Conservation (phyloP, 1,140 invertebrate genomes). For the Microplitis demolitor region DNA sequence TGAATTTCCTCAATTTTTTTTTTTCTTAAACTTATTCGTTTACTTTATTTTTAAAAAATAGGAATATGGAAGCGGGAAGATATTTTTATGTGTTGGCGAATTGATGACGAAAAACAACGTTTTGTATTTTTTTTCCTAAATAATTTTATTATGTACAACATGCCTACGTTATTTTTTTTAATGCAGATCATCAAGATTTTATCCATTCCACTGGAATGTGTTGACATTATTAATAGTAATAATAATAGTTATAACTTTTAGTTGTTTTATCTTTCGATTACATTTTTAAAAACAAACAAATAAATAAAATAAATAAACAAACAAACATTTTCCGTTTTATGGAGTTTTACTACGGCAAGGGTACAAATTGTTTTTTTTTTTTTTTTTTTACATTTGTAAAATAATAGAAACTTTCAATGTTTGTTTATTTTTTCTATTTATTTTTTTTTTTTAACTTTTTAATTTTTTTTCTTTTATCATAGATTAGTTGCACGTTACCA, state of each 20-base stretch:
- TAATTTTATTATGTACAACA: slow-evolving; percentile 25
- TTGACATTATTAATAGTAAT: neutral
- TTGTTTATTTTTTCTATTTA: neutral
- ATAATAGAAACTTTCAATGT: slow-evolving; percentile 3
- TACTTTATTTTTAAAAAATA: no score
- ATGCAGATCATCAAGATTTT: slow-evolving; percentile 18
- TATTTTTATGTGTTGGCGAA: neutral
- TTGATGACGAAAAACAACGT: no score
- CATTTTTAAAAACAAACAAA: neutral
- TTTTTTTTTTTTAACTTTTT: neutral
- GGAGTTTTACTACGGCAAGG: neutral
- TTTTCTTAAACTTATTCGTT: neutral
- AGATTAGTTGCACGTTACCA: slow-evolving; percentile 4
- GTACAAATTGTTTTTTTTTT: neutral
- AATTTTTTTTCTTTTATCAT: neutral
- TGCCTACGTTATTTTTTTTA: slow-evolving; percentile 11
- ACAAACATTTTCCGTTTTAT: neutral
- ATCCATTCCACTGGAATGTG: neutral
- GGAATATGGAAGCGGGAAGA: neutral
- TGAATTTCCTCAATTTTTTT: neutral
- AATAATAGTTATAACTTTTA: neutral
- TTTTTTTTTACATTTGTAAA: neutral
- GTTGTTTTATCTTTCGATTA: neutral
- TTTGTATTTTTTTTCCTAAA: neutral
- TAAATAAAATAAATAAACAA: no score